Evolutionary conservation across 2,888 invertebrate species (phyloP).

Genomic region (Rugalucina vietnamica): DNA sequence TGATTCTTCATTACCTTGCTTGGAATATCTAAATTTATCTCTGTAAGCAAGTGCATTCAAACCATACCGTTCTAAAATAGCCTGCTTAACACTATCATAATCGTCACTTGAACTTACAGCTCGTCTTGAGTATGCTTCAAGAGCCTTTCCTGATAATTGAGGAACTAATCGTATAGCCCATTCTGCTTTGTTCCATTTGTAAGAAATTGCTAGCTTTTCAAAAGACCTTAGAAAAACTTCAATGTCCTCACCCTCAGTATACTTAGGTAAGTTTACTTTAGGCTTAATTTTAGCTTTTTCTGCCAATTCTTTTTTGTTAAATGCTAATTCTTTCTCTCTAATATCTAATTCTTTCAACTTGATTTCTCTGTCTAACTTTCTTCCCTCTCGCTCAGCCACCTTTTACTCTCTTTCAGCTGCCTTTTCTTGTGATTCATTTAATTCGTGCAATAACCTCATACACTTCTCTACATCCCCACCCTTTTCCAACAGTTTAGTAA

Average conservation of each 20-base stretch:
- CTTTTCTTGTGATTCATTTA: slow-evolving; percentile 2
- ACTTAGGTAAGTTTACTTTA: slow-evolving; percentile 4
- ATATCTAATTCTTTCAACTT: background rate
- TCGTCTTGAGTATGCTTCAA: slow-evolving; percentile 1
- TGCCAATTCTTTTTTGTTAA: background rate
- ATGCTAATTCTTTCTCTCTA: background rate
- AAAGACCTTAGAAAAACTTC: slow-evolving; percentile 16
- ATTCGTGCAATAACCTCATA: background rate
- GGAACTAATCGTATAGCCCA: slow-evolving; percentile 6
- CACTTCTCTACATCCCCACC: slow-evolving; percentile 8
- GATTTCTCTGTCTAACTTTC: background rate
- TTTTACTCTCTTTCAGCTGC: slow-evolving; percentile 1
- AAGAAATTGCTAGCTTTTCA: background rate
- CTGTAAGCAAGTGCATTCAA: background rate
- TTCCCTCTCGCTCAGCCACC: background rate
- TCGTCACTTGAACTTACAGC: background rate
- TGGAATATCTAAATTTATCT: background rate
- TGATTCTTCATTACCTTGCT: background rate
- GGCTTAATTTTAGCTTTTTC: background rate
- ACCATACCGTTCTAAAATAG: slow-evolving; percentile 15
- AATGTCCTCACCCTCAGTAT: background rate
- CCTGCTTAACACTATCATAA: background rate
- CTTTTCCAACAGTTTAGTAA: background rate
- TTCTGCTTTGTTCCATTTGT: slow-evolving; percentile 12
- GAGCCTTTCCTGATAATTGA: background rate